Evolutionary conservation across 2,797 vertebrate genomes (phyloP).

Genomic region (Sternotherus odoratus): DNA sequence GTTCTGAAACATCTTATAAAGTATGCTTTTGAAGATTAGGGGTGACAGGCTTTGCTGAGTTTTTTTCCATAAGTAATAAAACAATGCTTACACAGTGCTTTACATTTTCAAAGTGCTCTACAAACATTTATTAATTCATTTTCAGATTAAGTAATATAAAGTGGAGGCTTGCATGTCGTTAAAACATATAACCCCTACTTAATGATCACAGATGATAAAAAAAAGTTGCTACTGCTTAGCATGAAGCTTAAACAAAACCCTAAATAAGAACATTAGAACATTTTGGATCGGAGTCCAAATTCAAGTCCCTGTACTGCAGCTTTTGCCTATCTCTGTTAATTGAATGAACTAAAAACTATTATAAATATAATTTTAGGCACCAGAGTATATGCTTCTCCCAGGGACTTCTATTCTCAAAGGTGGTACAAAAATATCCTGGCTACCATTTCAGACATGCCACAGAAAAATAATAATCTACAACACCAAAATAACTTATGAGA

Average conservation of each 20-base stretch:
- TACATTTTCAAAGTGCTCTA: neutral
- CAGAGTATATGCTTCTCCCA: neutral
- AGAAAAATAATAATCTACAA: neutral
- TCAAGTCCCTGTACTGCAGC: fast-evolving
- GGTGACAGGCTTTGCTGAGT: neutral
- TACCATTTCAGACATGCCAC: neutral
- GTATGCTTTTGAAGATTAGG: slow-evolving; percentile 28
- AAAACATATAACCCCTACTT: neutral
- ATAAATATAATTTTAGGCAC: neutral
- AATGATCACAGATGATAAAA: neutral
- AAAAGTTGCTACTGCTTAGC: neutral
- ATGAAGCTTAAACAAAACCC: neutral
- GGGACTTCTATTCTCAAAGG: neutral
- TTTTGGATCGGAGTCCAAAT: neutral
- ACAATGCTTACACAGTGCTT: neutral
- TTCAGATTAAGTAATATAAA: neutral
- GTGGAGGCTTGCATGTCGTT: neutral
- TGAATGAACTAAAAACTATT: neutral
- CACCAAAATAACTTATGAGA: fast-evolving
- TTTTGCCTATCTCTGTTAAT: neutral
- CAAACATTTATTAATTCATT: neutral
- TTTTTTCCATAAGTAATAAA: neutral
- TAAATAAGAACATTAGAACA: neutral
- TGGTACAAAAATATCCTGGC: neutral
- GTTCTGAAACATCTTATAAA: slow-evolving; percentile 58